These are phyloP conservation scores for Sarcophaga bullata DNA, from an alignment of 1,140 invertebrate genomes.

Conservation along the genomic window DNA sequence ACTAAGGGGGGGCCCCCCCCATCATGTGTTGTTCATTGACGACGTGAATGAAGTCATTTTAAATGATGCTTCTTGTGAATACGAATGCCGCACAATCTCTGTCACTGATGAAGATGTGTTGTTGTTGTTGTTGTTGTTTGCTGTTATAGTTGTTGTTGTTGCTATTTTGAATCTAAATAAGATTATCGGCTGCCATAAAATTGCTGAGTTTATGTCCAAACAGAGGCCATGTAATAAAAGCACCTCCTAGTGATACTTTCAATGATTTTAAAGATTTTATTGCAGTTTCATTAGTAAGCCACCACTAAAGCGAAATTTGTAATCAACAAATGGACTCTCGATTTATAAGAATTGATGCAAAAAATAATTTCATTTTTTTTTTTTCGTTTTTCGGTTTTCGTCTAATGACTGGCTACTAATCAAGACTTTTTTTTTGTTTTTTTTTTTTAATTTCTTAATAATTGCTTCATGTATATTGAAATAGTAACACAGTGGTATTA, in stretches of 20 bases:
- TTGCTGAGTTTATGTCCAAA: constrained; percentile 30
- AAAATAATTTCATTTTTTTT: too few species aligned
- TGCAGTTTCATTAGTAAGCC: not conserved
- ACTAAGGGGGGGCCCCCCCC: not conserved
- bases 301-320: not conserved
- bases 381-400: not conserved
- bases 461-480: too few species aligned
- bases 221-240: constrained; percentile 37
- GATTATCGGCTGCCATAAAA: not conserved
- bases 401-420: not conserved
- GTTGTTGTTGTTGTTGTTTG: not conserved
- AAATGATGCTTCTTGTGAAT: not conserved
- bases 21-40: not conserved
- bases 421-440: not conserved
- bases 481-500: too few species aligned
- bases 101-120: not conserved
- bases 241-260: constrained; percentile 29
- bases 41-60: not conserved
- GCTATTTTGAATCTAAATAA: constrained; percentile 27
- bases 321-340: not conserved
- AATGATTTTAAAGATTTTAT: constrained; percentile 24
- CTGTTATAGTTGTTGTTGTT: not conserved
- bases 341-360: not conserved
- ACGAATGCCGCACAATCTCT: not conserved
- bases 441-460: too few species aligned